phyloP scores from a whole-genome alignment of 2,888 invertebrate genomes.

The Thalpophila matura region DNA sequence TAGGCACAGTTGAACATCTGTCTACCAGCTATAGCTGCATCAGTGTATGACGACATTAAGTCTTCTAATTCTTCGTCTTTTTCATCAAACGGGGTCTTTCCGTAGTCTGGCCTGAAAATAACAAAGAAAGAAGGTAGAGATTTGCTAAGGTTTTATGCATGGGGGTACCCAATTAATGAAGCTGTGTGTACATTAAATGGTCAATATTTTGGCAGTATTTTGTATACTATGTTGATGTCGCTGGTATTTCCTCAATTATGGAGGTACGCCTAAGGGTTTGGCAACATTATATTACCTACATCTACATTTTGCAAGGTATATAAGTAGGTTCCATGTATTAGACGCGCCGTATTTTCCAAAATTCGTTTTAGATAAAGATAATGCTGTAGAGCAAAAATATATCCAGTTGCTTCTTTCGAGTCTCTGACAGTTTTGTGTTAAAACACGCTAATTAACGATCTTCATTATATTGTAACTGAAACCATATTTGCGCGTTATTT shows the following conservation, averaged over 20 bases:
- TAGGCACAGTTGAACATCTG: slow-evolving; percentile 92
- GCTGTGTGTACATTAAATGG: too few species aligned
- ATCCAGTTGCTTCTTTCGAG: not conserved
- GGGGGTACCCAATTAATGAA: too few species aligned
- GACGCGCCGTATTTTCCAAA: not conserved
- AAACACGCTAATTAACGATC: slow-evolving; percentile 2
- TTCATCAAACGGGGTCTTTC: slow-evolving; percentile 87
- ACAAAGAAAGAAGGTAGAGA: too few species aligned
- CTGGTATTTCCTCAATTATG: too few species aligned
- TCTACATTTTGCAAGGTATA: too few species aligned
- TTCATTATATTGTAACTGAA: slow-evolving; percentile 26
- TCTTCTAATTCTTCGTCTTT: slow-evolving; percentile 75
- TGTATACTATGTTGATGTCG: too few species aligned
- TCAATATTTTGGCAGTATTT: too few species aligned
- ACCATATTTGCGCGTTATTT: slow-evolving; percentile 29
- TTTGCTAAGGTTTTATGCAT: too few species aligned
- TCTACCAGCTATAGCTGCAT: slow-evolving; percentile 92
- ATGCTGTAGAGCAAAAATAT: not conserved
- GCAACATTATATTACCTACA: too few species aligned
- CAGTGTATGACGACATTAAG: slow-evolving; percentile 86
- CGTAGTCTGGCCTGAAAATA: slow-evolving; percentile 90
- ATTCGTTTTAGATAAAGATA: not conserved
- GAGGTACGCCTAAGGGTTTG: too few species aligned
- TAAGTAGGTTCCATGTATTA: too few species aligned
- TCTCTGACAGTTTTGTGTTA: not conserved